A percentile compares a stretch with the other conserved stretches of the same genome.
Conservation (phyloP, 2,113 vertebrate species). For the Elephas maximus region DNA sequence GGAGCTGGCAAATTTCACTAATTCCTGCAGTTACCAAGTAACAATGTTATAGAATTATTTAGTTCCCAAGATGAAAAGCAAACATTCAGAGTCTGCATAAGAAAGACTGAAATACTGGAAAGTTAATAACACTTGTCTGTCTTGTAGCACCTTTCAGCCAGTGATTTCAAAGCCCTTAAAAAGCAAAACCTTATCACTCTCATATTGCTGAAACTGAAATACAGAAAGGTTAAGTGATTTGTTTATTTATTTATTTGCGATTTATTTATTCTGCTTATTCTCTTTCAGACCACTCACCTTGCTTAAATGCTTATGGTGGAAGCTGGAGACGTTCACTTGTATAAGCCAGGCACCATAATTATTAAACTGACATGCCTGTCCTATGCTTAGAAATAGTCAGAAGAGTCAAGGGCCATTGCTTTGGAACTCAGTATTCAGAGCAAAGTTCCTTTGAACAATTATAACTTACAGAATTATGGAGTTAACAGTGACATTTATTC, state of each 20-base stretch:
- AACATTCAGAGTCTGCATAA: conserved; percentile 67
- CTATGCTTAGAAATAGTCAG: conserved; percentile 1
- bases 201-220: conserved; percentile 60
- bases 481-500: conserved; percentile 38
- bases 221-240: conserved; percentile 83
- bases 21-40: conserved; percentile 75
- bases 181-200: conserved; percentile 64
- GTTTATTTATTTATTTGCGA: conserved; percentile 83
- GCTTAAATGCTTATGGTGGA: conserved; percentile 30
- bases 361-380: conserved; percentile 6
- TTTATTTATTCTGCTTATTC: conserved; percentile 72
- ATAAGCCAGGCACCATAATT: conserved; percentile 12
- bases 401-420: conserved; percentile 42
- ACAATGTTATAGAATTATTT: conserved; percentile 76
- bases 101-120: conserved; percentile 52
- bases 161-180: conserved; percentile 57
- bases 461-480: conserved; percentile 28
- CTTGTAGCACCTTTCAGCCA: conserved; percentile 12
- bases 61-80: conserved; percentile 76
- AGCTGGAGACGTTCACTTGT: conserved; percentile 62
- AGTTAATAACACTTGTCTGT: conserved; percentile 74
- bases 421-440: background rate
- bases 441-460: conserved; percentile 62
- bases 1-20: conserved; percentile 64
- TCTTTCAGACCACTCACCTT: conserved; percentile 56